A percentile compares a stretch with the other conserved stretches of the same genome.
Evolutionary conservation across 2,888 invertebrate species (phyloP).

Genomic region (Bruchidius siliquastri): DNA sequence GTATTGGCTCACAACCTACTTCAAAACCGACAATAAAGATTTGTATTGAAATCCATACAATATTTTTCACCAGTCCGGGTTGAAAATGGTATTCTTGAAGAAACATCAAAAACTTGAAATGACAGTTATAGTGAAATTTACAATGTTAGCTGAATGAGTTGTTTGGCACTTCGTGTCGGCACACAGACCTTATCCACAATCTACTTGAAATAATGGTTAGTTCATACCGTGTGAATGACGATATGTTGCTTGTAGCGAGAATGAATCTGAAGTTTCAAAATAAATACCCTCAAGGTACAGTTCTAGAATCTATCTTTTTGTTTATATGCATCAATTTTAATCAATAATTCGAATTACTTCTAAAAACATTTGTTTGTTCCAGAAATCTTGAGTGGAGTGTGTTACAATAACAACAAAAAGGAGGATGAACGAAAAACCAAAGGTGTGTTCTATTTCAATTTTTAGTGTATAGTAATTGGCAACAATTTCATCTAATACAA

Average conservation of each 20-base stretch:
- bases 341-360: background rate
- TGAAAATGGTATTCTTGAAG: no score
- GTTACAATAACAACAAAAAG: slow-evolving; percentile 65
- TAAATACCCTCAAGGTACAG: background rate
- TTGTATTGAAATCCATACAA: no score
- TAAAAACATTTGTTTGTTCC: slow-evolving; percentile 37
- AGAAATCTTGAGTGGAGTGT: slow-evolving; percentile 74
- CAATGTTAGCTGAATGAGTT: no score
- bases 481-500: slow-evolving; percentile 24
- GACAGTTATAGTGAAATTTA: no score
- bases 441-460: slow-evolving; percentile 49
- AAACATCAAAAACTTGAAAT: no score
- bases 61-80: no score
- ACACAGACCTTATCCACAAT: background rate
- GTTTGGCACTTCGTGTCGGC: no score
- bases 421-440: slow-evolving; percentile 73
- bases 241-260: background rate
- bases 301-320: background rate
- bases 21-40: no score
- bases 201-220: background rate
- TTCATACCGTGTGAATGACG: background rate
- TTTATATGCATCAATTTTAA: background rate
- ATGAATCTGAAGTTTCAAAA: background rate
- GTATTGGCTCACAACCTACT: no score
- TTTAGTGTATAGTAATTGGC: slow-evolving; percentile 24